Conservation (phyloP, 2,797 vertebrate genomes). For the Anableps anableps region DNA sequence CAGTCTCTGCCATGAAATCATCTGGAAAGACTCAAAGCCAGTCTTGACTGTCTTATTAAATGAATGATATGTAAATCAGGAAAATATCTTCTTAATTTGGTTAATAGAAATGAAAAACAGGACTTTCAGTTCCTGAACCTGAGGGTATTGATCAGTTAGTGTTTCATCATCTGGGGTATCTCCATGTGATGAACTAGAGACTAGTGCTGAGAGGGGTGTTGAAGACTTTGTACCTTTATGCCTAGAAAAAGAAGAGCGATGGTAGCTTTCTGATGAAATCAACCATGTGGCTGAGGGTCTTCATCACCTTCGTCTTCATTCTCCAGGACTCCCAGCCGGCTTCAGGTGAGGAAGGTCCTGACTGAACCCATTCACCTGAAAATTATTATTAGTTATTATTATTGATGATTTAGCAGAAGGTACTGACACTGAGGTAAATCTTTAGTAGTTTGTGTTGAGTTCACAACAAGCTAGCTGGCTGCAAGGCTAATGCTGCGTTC, state of each 20-base stretch:
- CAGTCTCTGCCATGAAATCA: no score
- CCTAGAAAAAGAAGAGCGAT: slow-evolving; percentile 22
- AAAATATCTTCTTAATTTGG: neutral
- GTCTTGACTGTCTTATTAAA: neutral
- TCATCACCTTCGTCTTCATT: slow-evolving; percentile 55
- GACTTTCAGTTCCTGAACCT: neutral
- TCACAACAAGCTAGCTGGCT: neutral
- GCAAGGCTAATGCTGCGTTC: neutral
- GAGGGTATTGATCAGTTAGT: slow-evolving; percentile 3
- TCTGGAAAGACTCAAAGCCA: no score
- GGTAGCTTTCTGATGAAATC: slow-evolving; percentile 28
- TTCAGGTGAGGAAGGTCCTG: slow-evolving; percentile 71
- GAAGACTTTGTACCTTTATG: slow-evolving; percentile 65
- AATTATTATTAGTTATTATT: no score
- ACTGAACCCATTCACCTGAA: neutral
- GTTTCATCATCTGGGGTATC: slow-evolving; percentile 10
- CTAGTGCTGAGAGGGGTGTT: neutral
- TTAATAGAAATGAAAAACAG: neutral
- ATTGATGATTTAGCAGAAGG: neutral
- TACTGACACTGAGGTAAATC: no score
- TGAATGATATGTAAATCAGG: neutral
- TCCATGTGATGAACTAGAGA: slow-evolving; percentile 35
- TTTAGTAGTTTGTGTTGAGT: no score
- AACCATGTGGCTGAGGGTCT: slow-evolving; percentile 63
- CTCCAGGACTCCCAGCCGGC: slow-evolving; percentile 51